These are phyloP conservation scores for Sisyra terminalis DNA, from an alignment of 2,888 invertebrate species.

Conservation along the genomic window DNA sequence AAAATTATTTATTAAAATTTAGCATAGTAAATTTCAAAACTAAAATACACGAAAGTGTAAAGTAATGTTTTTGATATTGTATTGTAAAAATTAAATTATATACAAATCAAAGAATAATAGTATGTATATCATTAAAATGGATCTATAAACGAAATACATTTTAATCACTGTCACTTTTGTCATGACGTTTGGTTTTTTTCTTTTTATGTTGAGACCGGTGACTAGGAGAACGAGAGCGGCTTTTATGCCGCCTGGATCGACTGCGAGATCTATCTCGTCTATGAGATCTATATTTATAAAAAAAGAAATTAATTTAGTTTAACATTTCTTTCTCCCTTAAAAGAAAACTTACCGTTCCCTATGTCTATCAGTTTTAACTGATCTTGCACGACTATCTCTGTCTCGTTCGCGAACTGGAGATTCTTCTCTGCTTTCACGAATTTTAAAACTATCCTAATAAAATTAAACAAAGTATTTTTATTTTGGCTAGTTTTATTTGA, in stretches of 20 bases:
- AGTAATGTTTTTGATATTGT: no score
- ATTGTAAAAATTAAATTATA: no score
- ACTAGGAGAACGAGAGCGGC: constrained; percentile 52
- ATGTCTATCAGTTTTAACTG: constrained; percentile 41
- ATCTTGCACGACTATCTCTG: constrained; percentile 29
- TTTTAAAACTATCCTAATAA: constrained; percentile 7
- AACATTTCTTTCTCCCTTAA: constrained; percentile 4
- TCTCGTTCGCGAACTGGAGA: constrained; percentile 28
- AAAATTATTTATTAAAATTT: no score
- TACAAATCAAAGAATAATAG: no score
- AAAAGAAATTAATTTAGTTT: constrained; percentile 9
- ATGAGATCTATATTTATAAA: constrained; percentile 33
- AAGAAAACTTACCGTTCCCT: constrained; percentile 35
- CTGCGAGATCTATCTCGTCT: constrained; percentile 51
- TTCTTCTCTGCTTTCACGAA: constrained; percentile 24
- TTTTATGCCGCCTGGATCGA: constrained; percentile 49
- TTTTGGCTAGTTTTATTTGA: neutral
- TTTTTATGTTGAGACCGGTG: constrained; percentile 41
- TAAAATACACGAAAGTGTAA: no score
- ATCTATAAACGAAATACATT: neutral
- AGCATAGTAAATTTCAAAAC: no score
- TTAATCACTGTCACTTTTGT: constrained; percentile 56
- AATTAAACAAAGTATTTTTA: neutral
- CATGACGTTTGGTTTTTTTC: constrained; percentile 53
- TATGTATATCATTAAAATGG: neutral